These are phyloP conservation scores for Clunio marinus DNA, from an alignment of 2,888 invertebrate genomes.

Conservation along the genomic window DNA sequence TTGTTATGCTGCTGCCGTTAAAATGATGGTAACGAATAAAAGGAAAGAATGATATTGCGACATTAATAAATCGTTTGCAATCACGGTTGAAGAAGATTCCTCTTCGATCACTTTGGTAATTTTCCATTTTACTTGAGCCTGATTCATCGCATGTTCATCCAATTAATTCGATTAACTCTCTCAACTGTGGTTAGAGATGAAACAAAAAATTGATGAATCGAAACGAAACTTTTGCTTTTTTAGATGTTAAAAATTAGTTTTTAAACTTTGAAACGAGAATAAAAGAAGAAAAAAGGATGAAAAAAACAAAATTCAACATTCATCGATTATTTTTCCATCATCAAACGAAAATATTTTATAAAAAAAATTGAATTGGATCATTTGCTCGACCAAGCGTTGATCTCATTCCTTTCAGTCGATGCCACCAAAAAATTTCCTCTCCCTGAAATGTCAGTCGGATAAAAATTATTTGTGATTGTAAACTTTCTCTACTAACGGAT, in stretches of 20 bases:
- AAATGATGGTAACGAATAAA: neutral
- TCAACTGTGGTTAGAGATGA: no score
- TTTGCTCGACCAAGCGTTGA: neutral
- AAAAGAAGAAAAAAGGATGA: no score
- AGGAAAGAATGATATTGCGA: neutral
- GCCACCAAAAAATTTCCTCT: neutral
- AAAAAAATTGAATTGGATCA: neutral
- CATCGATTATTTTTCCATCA: no score
- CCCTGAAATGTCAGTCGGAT: no score
- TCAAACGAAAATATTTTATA: no score
- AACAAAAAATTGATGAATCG: neutral
- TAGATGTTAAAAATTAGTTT: no score
- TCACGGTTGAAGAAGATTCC: neutral
- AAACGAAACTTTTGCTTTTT: no score
- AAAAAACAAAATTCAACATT: no score
- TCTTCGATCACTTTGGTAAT: conserved; percentile 3
- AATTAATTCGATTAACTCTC: conserved; percentile 22
- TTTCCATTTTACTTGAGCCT: neutral
- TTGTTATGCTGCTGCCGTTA: neutral
- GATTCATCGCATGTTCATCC: conserved; percentile 3
- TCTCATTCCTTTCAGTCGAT: neutral
- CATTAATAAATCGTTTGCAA: conserved; percentile 19
- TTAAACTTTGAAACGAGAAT: no score
- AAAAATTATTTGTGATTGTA: no score
- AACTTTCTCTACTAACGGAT: no score